phyloP scores from a whole-genome alignment of 2,113 vertebrate species.

The Takifugu flavidus region DNA sequence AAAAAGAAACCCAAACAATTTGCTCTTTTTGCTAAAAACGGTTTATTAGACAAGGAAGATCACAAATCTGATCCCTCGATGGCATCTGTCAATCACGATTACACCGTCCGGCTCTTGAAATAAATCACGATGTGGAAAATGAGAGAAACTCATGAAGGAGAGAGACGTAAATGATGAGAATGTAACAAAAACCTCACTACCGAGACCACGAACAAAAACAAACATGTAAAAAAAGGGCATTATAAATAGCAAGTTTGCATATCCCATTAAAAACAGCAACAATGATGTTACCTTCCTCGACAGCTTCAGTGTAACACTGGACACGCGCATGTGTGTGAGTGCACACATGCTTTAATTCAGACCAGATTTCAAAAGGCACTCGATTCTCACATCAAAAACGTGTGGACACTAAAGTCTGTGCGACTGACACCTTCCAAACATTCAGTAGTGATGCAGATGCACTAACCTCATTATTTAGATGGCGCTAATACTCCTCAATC shows the following conservation, averaged over 20 bases:
- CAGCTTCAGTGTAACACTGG: constrained; percentile 18
- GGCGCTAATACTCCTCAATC: constrained; percentile 8
- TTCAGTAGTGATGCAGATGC: constrained; percentile 11
- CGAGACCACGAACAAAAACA: not conserved
- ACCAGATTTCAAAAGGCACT: constrained; percentile 61
- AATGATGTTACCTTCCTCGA: constrained; percentile 13
- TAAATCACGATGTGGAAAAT: constrained; percentile 50
- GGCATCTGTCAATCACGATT: constrained; percentile 36
- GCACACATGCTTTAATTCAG: constrained; percentile 21
- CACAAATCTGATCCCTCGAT: constrained; percentile 54
- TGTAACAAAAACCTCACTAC: constrained; percentile 23
- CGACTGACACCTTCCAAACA: not conserved
- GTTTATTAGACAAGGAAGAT: constrained; percentile 71
- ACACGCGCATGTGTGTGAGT: constrained; percentile 24
- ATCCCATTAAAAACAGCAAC: constrained; percentile 8
- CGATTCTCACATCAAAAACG: constrained; percentile 41
- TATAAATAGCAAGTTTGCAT: constrained; percentile 6
- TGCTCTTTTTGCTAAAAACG: constrained; percentile 63
- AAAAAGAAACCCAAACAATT: constrained; percentile 17
- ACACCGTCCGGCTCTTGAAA: constrained; percentile 33
- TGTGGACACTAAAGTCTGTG: constrained; percentile 23
- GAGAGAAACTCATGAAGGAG: constrained; percentile 25
- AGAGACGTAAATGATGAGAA: constrained; percentile 20
- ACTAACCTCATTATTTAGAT: constrained; percentile 6
- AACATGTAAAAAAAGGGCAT: not conserved